Evolutionary conservation across 2,113 vertebrate genomes (phyloP), one percentile per base, ranked within the genome.

Genomic region (Campylomormyrus numenius): DNA sequence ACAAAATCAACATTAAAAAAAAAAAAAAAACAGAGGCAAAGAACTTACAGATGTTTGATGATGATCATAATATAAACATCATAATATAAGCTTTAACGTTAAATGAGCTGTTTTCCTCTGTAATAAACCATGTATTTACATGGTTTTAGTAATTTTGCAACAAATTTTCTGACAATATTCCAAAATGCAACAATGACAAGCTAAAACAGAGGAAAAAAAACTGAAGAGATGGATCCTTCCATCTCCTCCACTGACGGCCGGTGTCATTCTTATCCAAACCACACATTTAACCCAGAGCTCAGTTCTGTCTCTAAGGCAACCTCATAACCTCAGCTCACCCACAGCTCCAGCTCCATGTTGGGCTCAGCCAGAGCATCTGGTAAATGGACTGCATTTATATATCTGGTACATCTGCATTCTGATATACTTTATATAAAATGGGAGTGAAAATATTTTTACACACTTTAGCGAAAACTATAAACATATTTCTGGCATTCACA

Each of bases 401-500:
- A 89, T 89, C 10, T 89, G 77, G 53, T 19, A 50, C 88, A 90
- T 90, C 87, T 88, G 50, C 35, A 48, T 50, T 27, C 31, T 24
- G 56, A 83, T 88, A 53, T 88, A 83, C 42, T 7, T 83, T 80
- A 52, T 62, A n/a, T 66, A 50, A 52, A 88, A 88, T 42, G 90
- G 42, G 70, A 84, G 80, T 87, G 87, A 62, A 88, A 50, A 42
- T 56, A 21, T 52, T 35, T n/a, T 24, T 86, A 31, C 27, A 8
- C 24, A 21, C 45, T 50, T 45, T n/a, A 53, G 3, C 11, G 2
- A 70, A 49, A 5, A 89, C 53, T 45, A 46, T 45, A 89, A 87
- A 89, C 88, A 89, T 77, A 84, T 77, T 42, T 88, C 66, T 88
- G 87, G 77, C 74, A 84, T 90, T 58, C 50, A 74, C 42, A 85